Base-by-base conservation (phyloP, 2,113 vertebrate species). In the Pleuronectes platessa region DNA sequence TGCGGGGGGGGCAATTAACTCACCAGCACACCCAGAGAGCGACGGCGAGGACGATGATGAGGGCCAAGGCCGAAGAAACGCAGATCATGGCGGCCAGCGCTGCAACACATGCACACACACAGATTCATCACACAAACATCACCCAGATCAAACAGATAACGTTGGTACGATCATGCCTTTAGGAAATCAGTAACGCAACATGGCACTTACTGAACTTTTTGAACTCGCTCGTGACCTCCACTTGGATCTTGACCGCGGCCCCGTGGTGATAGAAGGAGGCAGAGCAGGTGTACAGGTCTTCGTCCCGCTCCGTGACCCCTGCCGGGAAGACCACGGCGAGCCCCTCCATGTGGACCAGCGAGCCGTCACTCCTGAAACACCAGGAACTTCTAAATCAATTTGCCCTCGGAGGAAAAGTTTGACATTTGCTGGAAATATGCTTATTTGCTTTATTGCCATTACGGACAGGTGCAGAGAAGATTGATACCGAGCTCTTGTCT, bases 201-300 rank as follows among this genome's bases (percentile, higher is more conserved):
- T 17, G 8, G 15, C 2, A 80, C 92, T 91, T 56, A 94, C 93
- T 51, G 6, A 78, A 56, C 47, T 74, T 68, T 7, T 58, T 61
- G 0, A 78, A 66, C 31, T 79, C 21, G 9, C 58, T 79, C 5
- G 4, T 81, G 35, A 94, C 62, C 53, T 95, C 93, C 74, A 94
- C 91, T 14, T 84, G 88, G 58, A 94, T 63, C 45, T 12, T 76
- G 65, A 93, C 78, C 0, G 68, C 35, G 24, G 92, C 90, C 18
- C 2, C 59, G 84, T 92, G 93, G 84, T 95, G 91, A 61, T 90
- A 89, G 86, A 93, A 93, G 18, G 88, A 90, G 2, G 91, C 86
- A 12, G 1, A 24, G 82, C 93, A 94, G 71, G 65, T 90, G 87
- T 93, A 93, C 35, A 91, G 79, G 37, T 89, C 93, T 66, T 79